These are phyloP conservation scores for Cossypha caffra DNA, from an alignment of 2,797 vertebrate genomes.

Conservation along the genomic window DNA sequence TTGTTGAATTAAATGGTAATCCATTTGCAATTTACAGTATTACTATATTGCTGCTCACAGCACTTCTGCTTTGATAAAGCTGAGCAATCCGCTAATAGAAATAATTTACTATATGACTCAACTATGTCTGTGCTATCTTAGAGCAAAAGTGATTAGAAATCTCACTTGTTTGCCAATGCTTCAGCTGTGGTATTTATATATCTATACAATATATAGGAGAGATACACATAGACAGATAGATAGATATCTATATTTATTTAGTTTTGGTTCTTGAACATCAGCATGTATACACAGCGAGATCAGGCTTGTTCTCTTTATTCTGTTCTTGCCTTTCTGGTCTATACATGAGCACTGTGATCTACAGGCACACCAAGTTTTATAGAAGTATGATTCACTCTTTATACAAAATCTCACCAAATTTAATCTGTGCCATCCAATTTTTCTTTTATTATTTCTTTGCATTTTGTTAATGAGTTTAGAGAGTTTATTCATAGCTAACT, in stretches of 20 bases:
- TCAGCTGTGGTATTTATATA: not conserved
- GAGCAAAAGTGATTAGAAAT: not conserved
- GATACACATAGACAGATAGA: not conserved
- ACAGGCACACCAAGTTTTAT: not conserved
- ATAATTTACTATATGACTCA: not conserved
- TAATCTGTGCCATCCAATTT: not conserved
- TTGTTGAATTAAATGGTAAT: conserved; percentile 48
- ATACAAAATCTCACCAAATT: not conserved
- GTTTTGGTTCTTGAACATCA: not conserved
- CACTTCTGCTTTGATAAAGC: not conserved
- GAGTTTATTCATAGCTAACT: not conserved
- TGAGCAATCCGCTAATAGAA: not conserved
- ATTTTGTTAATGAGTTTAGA: not conserved
- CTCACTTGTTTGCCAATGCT: not conserved
- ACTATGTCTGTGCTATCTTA: not conserved
- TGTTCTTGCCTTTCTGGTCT: not conserved
- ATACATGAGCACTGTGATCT: not conserved
- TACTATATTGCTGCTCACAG: not conserved
- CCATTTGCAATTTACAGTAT: conserved; percentile 23
- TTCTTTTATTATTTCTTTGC: not conserved
- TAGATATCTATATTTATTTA: not conserved
- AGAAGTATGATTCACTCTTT: not conserved
- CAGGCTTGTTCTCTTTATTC: not conserved
- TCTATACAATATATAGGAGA: not conserved
- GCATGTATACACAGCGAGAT: rapidly evolving